Percentiles rank a stretch among this genome's conserved stretches.
These are phyloP conservation scores for Arrhopalites spinosus DNA, from an alignment of 2,888 invertebrate genomes.

Conservation along the genomic window DNA sequence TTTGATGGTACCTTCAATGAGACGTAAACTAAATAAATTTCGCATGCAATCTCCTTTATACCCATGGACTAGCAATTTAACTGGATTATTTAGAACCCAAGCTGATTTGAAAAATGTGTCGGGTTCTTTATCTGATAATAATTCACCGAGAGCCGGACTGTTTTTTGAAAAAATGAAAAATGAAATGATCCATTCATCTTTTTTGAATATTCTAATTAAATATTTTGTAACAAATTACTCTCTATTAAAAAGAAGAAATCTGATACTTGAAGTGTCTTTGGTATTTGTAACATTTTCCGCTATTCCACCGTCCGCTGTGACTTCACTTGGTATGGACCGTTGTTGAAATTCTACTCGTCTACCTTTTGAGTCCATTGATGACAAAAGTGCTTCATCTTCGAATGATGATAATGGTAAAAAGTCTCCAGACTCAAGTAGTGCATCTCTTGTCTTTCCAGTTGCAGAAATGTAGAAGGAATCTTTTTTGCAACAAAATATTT, in stretches of 20 bases:
- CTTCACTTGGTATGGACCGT: too few species aligned
- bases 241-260: conserved; percentile 24
- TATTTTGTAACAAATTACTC: neutral
- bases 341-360: too few species aligned
- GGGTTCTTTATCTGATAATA: neutral
- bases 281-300: neutral
- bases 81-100: conserved; percentile 26
- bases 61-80: conserved; percentile 53
- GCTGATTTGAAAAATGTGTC: conserved; percentile 30
- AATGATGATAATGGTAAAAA: neutral
- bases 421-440: conserved; percentile 2
- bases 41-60: conserved; percentile 38
- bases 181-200: neutral
- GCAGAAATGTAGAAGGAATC: conserved; percentile 3
- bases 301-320: too few species aligned
- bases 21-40: conserved; percentile 23
- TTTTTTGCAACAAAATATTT: neutral
- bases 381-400: neutral
- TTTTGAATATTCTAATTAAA: neutral
- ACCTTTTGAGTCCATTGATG: neutral
- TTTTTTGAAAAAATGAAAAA: neutral
- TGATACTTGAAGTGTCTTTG: neutral
- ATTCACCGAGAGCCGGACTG: conserved; percentile 10
- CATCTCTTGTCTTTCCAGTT: neutral
- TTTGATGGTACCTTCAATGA: conserved; percentile 27